Percentiles rank a stretch among this genome's conserved stretches.
These are phyloP conservation scores for Cyprinus carpio DNA, from an alignment of 2,113 vertebrate genomes.

Conservation along the genomic window DNA sequence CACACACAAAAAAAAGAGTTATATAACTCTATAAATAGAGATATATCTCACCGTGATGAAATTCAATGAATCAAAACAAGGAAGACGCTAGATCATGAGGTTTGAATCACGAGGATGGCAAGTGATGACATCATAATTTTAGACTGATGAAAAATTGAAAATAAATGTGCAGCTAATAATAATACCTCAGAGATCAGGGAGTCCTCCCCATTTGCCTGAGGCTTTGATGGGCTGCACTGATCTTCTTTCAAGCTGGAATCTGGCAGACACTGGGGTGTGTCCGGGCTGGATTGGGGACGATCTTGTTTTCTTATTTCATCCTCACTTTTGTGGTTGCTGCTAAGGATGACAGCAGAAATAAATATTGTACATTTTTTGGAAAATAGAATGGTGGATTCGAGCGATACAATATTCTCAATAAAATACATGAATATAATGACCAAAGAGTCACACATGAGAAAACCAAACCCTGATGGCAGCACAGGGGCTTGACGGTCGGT, in stretches of 20 bases:
- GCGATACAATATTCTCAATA: background rate
- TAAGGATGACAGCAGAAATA: conserved; percentile 17
- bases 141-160: background rate
- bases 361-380: background rate
- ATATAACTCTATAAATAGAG: background rate
- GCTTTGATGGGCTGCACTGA: conserved; percentile 45
- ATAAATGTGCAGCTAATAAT: background rate
- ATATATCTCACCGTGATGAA: background rate
- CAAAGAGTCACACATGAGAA: background rate
- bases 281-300: conserved; percentile 41
- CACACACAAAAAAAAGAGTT: background rate
- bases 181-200: conserved; percentile 69
- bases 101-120: background rate
- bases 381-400: background rate
- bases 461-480: conserved; percentile 50
- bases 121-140: background rate
- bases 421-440: background rate
- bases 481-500: conserved; percentile 45
- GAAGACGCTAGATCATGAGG: background rate
- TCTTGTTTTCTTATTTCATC: conserved; percentile 35
- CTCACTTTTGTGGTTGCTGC: conserved; percentile 1
- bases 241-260: conserved; percentile 61
- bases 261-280: conserved; percentile 49
- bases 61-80: background rate
- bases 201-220: conserved; percentile 60